A percentile compares a stretch with the other conserved stretches of the same genome.
Evolutionary conservation across 1,140 invertebrate genomes (phyloP).

Genomic region (Anastatus disparis): DNA sequence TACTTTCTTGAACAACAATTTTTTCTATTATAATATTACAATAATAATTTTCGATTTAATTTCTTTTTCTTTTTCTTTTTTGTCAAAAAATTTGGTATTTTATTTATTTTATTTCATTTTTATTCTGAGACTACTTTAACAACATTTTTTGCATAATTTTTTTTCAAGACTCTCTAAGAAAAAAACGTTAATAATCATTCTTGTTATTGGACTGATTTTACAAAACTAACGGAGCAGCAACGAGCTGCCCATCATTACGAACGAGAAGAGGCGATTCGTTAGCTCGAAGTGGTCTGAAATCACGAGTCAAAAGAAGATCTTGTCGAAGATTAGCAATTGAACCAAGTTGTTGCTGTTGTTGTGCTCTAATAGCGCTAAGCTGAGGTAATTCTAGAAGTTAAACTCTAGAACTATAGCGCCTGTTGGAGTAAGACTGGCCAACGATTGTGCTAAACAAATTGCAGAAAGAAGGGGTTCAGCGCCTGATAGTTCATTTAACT

Average conservation of each 20-base stretch:
- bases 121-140: no score
- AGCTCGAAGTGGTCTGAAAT: not conserved
- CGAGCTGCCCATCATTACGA: not conserved
- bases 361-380: not conserved
- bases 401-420: conserved; percentile 3
- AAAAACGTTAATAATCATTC: not conserved
- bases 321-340: not conserved
- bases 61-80: no score
- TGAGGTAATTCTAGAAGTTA: not conserved
- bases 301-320: not conserved
- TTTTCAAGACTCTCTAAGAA: no score
- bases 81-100: no score
- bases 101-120: no score
- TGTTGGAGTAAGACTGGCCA: conserved; percentile 3
- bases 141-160: no score
- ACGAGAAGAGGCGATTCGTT: not conserved
- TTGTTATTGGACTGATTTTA: not conserved
- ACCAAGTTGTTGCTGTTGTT: conserved; percentile 12
- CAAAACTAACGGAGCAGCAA: not conserved
- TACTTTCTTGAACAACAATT: no score
- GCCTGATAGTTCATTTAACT: not conserved
- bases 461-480: not conserved
- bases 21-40: no score
- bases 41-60: no score
- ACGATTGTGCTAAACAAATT: conserved; percentile 9